Base-by-base conservation (phyloP, 2,888 invertebrate species). In the Nemotelus pantherinus region DNA sequence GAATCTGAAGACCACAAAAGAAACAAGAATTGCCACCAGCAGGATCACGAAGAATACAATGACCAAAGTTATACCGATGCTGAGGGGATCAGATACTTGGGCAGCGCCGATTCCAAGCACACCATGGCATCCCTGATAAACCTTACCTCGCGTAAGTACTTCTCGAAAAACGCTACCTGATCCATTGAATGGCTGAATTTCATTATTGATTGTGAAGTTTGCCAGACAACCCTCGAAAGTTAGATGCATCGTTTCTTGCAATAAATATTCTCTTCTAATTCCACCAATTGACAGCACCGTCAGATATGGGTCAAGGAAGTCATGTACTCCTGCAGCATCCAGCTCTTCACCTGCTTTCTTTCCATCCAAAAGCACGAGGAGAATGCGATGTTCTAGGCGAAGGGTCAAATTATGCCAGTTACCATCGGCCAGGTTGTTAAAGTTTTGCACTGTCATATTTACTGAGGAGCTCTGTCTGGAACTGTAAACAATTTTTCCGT, bases 31-130 rank as follows among this genome's bases (percentile, higher is more conserved):
- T 10, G 96, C 96, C 9, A 97, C 93, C 72, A 97, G 90, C 10
- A 97, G 88, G 79, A 97, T 94, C 4, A 95, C 93, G 84, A 98
- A 97, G 89, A 98, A 97, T 44, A 96, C 95, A 80, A 97, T 95
- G 41, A 98, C 96, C 50, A 98, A 89, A 1, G 97, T 97, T 78
- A 98, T 94, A 76, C 97, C 98, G 80, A 97, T 95, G 83, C 95
- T 95, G 6, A 98, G 88, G 0, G 96, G 96, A 88, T 95, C 95
- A 2, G 95, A 93, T 3, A 93, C 92, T 81, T 94, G 92, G 0
- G 93, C 92, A 2, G 93, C 90, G 45, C 94, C 94, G 55, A 93
- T 90, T 44, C 94, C 94, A 78, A 93, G 90, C 3, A 92, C 90
- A 72, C 92, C 93, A 79, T 91, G 90, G 84, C 97, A 97, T 25